Conservation (phyloP, 2,113 vertebrate genomes). For the Atrichornis clamosus region DNA sequence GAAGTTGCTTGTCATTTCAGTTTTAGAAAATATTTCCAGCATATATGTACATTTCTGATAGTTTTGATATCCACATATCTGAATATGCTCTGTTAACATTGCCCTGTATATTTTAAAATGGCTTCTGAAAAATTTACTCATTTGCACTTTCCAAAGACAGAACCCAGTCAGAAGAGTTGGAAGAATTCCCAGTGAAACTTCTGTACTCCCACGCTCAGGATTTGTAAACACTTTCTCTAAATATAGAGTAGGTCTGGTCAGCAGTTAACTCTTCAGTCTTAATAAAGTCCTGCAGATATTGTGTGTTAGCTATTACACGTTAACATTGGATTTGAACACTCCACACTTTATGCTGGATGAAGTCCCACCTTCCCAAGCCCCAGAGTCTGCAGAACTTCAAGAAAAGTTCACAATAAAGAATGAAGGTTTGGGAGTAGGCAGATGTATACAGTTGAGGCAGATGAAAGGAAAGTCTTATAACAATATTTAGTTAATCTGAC, state of each 20-base stretch:
- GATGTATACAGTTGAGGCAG: neutral
- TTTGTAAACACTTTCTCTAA: conserved; percentile 28
- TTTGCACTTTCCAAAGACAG: neutral
- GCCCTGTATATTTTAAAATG: neutral
- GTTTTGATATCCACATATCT: neutral
- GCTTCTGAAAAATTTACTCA: neutral
- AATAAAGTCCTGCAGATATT: neutral
- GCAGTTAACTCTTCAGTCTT: neutral
- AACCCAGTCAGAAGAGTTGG: neutral
- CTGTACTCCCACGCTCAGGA: neutral
- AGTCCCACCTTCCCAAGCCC: neutral
- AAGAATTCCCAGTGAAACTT: conserved; percentile 30
- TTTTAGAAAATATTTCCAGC: neutral
- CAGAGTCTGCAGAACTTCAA: neutral
- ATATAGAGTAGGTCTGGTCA: neutral
- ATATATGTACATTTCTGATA: neutral
- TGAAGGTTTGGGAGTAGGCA: neutral
- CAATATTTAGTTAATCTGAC: neutral
- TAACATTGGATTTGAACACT: neutral
- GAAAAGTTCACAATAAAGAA: neutral
- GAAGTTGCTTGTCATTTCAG: neutral
- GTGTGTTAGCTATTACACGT: accelerated
- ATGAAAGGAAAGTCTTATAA: neutral
- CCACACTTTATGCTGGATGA: accelerated
- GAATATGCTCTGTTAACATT: neutral